Percentiles rank a stretch among this genome's conserved stretches.
These are phyloP conservation scores for Calephelis perditalis DNA, from an alignment of 2,888 invertebrate genomes.

Conservation along the genomic window DNA sequence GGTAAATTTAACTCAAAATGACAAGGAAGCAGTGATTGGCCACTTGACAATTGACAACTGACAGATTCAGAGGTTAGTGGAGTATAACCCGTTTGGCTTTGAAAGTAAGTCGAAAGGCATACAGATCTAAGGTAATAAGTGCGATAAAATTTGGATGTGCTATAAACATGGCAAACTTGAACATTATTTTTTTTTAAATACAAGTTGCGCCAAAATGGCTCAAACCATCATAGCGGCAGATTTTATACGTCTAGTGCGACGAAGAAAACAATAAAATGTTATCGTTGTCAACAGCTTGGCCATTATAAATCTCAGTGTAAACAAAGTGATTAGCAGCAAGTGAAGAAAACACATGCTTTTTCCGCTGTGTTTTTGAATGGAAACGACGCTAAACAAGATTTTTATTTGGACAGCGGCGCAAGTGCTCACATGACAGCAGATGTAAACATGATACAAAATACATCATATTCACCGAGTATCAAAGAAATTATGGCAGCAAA, in stretches of 20 bases:
- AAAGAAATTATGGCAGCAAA: conserved; percentile 23
- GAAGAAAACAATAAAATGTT: conserved; percentile 20
- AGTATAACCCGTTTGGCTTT: no score
- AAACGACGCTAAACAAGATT: conserved; percentile 18
- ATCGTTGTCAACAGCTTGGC: conserved; percentile 19
- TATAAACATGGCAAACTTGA: no score
- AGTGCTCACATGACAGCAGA: conserved; percentile 20
- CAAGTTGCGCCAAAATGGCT: no score
- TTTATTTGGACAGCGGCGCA: conserved; percentile 19
- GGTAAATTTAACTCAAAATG: no score
- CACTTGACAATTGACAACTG: no score
- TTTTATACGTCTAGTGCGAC: conserved; percentile 25
- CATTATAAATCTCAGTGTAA: conserved; percentile 17
- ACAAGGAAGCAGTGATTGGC: no score
- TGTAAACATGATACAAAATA: conserved; percentile 19
- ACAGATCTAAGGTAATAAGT: no score
- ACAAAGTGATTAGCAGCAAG: neutral
- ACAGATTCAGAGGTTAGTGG: no score
- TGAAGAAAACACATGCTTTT: conserved; percentile 5
- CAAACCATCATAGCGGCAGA: conserved; percentile 1
- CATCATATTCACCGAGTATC: conserved; percentile 16
- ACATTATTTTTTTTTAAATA: no score
- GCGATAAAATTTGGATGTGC: no score
- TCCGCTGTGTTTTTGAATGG: conserved; percentile 17
- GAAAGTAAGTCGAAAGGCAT: no score